Evolutionary conservation across 2,888 invertebrate species (phyloP).

Genomic region (Copidosoma aretas): DNA sequence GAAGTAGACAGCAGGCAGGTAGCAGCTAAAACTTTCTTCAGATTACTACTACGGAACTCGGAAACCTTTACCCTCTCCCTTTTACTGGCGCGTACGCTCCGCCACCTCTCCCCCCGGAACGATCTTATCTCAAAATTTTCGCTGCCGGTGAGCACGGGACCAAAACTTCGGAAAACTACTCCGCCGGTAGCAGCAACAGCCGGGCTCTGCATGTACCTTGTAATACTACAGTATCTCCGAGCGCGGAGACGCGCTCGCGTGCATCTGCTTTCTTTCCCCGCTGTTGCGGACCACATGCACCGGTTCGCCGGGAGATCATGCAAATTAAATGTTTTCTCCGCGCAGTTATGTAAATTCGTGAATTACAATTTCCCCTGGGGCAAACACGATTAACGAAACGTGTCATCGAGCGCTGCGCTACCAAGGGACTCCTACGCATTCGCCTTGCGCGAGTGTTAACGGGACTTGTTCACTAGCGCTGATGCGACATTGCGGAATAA

Average conservation of each 20-base stretch:
- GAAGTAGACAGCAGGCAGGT: too few species aligned
- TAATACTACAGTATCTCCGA: constrained; percentile 19
- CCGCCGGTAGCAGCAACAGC: not conserved
- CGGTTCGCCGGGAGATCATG: constrained; percentile 28
- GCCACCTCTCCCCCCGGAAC: not conserved
- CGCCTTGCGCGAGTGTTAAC: not conserved
- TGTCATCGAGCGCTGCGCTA: constrained; percentile 7
- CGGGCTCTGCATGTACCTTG: not conserved
- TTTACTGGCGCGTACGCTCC: not conserved
- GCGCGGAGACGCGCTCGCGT: constrained; percentile 24
- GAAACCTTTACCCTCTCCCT: not conserved
- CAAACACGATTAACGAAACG: constrained; percentile 38
- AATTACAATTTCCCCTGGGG: constrained; percentile 33
- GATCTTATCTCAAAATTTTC: constrained; percentile 36
- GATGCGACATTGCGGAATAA: too few species aligned
- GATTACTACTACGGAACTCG: constrained; percentile 5
- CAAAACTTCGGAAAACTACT: constrained; percentile 35
- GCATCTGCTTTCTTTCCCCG: constrained; percentile 20
- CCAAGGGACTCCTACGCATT: too few species aligned
- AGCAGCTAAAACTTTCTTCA: too few species aligned
- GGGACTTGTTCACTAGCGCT: too few species aligned
- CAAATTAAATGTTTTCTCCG: constrained; percentile 39
- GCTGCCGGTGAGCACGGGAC: not conserved
- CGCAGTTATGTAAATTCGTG: constrained; percentile 38
- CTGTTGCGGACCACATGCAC: not conserved